These are phyloP conservation scores for Germaria angustata DNA, from an alignment of 2,888 invertebrate species.

Conservation along the genomic window DNA sequence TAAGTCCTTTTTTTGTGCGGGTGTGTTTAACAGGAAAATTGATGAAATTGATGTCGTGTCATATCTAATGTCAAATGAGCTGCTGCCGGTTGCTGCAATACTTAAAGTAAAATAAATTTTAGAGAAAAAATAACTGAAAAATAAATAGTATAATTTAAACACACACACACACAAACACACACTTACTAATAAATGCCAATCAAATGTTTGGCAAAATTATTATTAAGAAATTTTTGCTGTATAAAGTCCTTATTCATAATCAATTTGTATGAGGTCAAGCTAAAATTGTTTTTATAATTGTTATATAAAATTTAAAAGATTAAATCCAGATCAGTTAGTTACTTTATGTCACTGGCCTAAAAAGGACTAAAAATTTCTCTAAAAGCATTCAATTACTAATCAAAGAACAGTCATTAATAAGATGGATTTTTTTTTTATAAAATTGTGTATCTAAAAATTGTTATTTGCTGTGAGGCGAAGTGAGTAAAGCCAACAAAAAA, in stretches of 20 bases:
- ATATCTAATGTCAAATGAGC: constrained; percentile 67
- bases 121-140: not conserved
- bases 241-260: not conserved
- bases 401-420: too few species aligned
- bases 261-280: not conserved
- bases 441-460: too few species aligned
- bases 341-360: too few species aligned
- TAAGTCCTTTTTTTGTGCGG: constrained; percentile 32
- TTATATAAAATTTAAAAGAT: too few species aligned
- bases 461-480: too few species aligned
- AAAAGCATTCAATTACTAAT: too few species aligned
- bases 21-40: constrained; percentile 66
- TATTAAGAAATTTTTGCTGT: constrained; percentile 6
- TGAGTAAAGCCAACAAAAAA: too few species aligned
- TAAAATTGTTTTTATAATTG: not conserved
- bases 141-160: not conserved
- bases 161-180: not conserved
- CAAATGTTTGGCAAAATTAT: not conserved
- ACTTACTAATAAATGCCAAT: not conserved
- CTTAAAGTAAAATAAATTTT: constrained; percentile 13
- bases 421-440: too few species aligned
- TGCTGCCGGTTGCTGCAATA: constrained; percentile 58
- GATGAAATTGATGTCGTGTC: constrained; percentile 67
- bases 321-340: too few species aligned
- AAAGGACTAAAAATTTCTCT: too few species aligned